phyloP scores from a whole-genome alignment of 2,888 invertebrate genomes.

The Mythimna lalbum region DNA sequence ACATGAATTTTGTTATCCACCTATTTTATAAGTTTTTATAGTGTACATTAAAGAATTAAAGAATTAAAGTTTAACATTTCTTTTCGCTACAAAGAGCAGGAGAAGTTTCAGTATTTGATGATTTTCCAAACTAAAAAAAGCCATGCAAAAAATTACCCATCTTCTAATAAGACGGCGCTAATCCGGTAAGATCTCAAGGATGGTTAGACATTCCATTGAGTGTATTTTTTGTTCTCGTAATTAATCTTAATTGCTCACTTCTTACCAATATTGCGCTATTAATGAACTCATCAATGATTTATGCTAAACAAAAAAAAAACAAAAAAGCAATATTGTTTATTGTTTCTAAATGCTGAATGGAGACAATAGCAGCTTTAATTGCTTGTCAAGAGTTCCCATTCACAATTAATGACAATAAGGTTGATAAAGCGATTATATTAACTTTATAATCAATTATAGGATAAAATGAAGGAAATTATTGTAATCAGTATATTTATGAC shows the following conservation, averaged over 20 bases:
- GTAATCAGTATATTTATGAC: conserved; percentile 30
- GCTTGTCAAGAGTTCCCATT: conserved; percentile 28
- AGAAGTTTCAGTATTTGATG: too few relatives aligned
- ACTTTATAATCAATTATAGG: not conserved
- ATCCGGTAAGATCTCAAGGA: conserved; percentile 20
- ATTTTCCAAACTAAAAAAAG: too few relatives aligned
- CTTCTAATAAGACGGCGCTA: not conserved
- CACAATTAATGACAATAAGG: conserved; percentile 38
- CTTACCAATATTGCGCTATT: conserved; percentile 8
- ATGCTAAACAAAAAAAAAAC: conserved; percentile 5
- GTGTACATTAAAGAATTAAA: too few relatives aligned
- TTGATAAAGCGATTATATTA: conserved; percentile 43
- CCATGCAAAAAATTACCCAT: not conserved
- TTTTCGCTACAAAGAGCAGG: too few relatives aligned
- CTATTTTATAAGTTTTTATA: too few relatives aligned
- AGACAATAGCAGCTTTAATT: conserved; percentile 35
- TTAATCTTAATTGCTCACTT: conserved; percentile 18
- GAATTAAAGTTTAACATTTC: too few relatives aligned
- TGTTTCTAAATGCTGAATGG: conserved; percentile 35
- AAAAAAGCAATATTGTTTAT: conserved; percentile 15
- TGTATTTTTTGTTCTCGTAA: conserved; percentile 6
- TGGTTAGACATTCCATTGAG: not conserved
- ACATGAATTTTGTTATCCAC: too few relatives aligned
- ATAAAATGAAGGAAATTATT: conserved; percentile 25
- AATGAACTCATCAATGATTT: conserved; percentile 39